Evolutionary conservation across 1,140 invertebrate species (phyloP).

Genomic region (Ganaspis sp.): DNA sequence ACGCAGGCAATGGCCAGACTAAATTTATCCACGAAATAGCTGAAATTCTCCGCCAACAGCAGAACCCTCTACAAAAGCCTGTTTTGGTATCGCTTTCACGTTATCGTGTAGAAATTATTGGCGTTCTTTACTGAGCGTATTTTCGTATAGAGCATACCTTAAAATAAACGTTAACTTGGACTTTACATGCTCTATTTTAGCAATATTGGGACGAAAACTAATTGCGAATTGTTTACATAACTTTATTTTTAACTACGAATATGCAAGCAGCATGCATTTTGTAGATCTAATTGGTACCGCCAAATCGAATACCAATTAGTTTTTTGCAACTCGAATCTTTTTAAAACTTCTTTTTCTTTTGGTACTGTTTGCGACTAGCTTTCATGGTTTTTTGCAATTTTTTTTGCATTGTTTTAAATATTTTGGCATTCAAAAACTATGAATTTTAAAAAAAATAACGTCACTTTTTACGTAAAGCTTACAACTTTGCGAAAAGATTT

Average conservation of each 20-base stretch:
- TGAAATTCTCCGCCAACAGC: conserved; percentile 48
- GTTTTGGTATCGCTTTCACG: conserved; percentile 6
- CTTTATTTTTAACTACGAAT: neutral
- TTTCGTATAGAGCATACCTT: neutral
- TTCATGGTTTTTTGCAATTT: no score
- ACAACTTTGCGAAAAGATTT: no score
- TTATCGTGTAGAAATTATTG: conserved; percentile 28
- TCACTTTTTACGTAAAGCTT: no score
- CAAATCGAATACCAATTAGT: no score
- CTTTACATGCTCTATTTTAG: neutral
- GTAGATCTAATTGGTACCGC: no score
- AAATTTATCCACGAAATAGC: conserved; percentile 64
- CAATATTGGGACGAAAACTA: neutral
- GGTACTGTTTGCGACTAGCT: no score
- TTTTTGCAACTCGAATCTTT: no score
- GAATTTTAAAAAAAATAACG: no score
- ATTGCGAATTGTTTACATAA: neutral
- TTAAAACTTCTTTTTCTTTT: no score
- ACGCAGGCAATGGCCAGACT: conserved; percentile 50
- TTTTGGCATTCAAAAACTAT: no score
- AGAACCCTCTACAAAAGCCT: conserved; percentile 12
- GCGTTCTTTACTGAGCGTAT: conserved; percentile 9
- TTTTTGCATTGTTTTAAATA: no score
- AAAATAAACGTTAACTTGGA: neutral
- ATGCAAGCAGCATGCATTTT: neutral